phyloP scores from a whole-genome alignment of 1,140 invertebrate genomes.

The Hetaerina americana region DNA sequence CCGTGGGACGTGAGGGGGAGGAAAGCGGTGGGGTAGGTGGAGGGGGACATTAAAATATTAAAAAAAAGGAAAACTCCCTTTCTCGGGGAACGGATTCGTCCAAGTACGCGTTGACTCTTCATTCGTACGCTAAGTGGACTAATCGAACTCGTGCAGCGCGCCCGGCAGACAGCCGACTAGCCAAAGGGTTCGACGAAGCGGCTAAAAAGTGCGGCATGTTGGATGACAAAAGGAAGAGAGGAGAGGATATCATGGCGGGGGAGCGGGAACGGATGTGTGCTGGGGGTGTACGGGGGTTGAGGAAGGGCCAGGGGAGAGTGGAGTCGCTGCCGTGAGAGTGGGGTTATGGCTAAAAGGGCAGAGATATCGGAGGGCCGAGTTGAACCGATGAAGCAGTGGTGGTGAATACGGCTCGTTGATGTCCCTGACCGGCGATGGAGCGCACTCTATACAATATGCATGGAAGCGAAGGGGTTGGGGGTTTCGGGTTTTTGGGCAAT shows the following conservation, averaged over 20 bases:
- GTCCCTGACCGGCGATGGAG: too few relatives aligned
- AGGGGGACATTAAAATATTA: neutral
- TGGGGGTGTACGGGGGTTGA: neutral
- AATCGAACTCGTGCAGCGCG: neutral
- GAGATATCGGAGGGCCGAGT: neutral
- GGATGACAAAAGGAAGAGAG: neutral
- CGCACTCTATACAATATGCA: too few relatives aligned
- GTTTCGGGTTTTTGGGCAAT: too few relatives aligned
- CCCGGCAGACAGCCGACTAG: neutral
- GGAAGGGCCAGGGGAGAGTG: neutral
- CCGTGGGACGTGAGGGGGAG: neutral
- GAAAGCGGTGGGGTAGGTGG: neutral
- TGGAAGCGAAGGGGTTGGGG: too few relatives aligned
- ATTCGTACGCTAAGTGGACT: neutral
- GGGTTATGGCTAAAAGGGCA: neutral
- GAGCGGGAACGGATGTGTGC: neutral
- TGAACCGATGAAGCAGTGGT: too few relatives aligned
- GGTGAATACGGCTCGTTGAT: too few relatives aligned
- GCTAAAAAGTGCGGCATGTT: neutral
- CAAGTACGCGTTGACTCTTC: neutral
- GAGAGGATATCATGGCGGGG: neutral
- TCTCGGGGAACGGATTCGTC: neutral
- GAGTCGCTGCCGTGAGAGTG: neutral
- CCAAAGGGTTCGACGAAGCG: neutral
- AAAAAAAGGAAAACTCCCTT: neutral